phyloP scores from a whole-genome alignment of 2,113 vertebrate genomes.

The Limanda limanda region DNA sequence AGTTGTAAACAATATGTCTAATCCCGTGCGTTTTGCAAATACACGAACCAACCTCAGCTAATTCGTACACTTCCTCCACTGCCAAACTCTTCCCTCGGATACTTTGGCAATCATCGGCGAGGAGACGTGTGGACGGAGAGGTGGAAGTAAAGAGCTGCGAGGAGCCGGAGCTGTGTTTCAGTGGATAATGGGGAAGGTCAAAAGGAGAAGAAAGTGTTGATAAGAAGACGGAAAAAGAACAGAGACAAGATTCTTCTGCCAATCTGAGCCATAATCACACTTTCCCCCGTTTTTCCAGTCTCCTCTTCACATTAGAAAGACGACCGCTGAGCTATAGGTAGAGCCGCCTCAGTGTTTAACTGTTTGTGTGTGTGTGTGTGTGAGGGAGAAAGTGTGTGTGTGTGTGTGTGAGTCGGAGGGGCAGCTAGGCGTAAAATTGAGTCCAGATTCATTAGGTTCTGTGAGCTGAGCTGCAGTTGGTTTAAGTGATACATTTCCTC shows the following conservation, averaged over 20 bases:
- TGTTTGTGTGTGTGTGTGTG: conserved; percentile 44
- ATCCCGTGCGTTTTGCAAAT: neutral
- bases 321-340: conserved; percentile 58
- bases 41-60: neutral
- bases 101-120: neutral
- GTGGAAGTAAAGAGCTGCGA: conserved; percentile 19
- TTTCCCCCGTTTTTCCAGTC: conserved; percentile 61
- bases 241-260: conserved; percentile 47
- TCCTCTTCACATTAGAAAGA: conserved; percentile 64
- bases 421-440: conserved; percentile 82
- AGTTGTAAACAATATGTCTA: neutral
- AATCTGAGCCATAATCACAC: conserved; percentile 68
- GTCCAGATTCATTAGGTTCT: conserved; percentile 81
- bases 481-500: conserved; percentile 82
- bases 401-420: conserved; percentile 64
- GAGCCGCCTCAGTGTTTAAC: conserved; percentile 52
- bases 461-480: conserved; percentile 79
- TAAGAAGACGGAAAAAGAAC: conserved; percentile 50
- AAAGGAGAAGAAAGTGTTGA: conserved; percentile 47
- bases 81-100: neutral
- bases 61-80: neutral
- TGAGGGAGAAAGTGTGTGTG: conserved; percentile 27
- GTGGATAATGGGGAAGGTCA: conserved; percentile 7
- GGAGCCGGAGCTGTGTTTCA: conserved; percentile 31
- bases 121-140: neutral